Percentiles rank a stretch among this genome's conserved stretches.
These are phyloP conservation scores for Petrolisthes manimaculis DNA, from an alignment of 2,888 invertebrate genomes.

Conservation along the genomic window DNA sequence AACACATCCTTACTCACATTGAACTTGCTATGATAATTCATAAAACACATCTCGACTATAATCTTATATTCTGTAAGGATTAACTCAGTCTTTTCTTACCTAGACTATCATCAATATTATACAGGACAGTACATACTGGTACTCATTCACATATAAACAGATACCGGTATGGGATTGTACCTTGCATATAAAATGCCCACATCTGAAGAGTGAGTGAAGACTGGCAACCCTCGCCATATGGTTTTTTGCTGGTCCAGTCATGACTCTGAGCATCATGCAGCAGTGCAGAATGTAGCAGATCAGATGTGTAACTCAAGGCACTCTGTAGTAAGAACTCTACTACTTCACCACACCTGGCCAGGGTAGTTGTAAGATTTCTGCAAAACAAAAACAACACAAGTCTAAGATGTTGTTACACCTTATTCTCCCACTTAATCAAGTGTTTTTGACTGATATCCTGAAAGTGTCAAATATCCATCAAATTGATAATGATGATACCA, in stretches of 20 bases:
- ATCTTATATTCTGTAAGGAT: too few species aligned
- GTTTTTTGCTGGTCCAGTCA: conserved; percentile 52
- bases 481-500: too few species aligned
- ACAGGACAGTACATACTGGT: too few species aligned
- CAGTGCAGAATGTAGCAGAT: conserved; percentile 58
- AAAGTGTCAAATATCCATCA: background rate
- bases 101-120: too few species aligned
- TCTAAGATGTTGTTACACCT: background rate
- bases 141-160: too few species aligned
- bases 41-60: too few species aligned
- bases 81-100: background rate
- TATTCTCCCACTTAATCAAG: background rate
- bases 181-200: conserved; percentile 64
- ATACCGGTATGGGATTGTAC: conserved; percentile 27
- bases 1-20: too few species aligned
- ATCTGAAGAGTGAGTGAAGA: conserved; percentile 57
- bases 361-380: conserved; percentile 56
- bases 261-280: conserved; percentile 61
- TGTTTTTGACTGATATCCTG: background rate
- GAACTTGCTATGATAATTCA: too few species aligned
- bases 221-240: conserved; percentile 46
- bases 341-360: conserved; percentile 57
- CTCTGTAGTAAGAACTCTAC: conserved; percentile 62
- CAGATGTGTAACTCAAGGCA: conserved; percentile 61
- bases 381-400: background rate